A percentile compares a stretch with the other conserved stretches of the same genome.
Evolutionary conservation across 2,888 invertebrate genomes (phyloP).

Genomic region (Frankliniella fusca): DNA sequence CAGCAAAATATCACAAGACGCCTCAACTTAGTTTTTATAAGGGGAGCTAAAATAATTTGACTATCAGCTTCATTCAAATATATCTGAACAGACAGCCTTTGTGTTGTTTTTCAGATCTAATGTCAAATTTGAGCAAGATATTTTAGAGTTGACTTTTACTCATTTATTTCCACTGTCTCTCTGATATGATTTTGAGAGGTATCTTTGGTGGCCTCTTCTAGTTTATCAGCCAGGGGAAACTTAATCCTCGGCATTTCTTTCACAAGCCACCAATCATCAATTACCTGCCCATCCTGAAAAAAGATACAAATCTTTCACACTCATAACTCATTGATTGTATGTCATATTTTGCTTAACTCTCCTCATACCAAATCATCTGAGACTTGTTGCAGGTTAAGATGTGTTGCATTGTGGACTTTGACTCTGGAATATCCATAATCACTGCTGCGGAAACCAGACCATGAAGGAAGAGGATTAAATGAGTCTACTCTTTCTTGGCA

Average conservation of each 20-base stretch:
- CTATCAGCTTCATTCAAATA: not conserved
- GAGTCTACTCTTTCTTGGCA: conserved; percentile 79
- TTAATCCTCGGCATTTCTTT: conserved; percentile 38
- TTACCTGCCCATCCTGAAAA: conserved; percentile 40
- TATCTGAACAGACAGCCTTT: too few relatives aligned
- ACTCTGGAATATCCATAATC: conserved; percentile 93
- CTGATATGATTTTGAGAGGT: too few relatives aligned
- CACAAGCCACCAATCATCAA: conserved; percentile 41
- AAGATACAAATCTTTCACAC: conserved; percentile 22
- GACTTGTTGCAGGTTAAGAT: conserved; percentile 85
- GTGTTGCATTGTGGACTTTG: conserved; percentile 72
- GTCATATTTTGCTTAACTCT: not conserved
- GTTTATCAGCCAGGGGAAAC: not conserved
- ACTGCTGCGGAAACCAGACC: conserved; percentile 79
- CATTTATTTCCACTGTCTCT: not conserved
- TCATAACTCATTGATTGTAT: not conserved
- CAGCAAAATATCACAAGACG: not conserved
- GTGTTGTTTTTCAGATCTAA: too few relatives aligned
- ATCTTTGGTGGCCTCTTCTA: too few relatives aligned
- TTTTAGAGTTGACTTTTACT: not conserved
- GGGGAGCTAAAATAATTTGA: not conserved
- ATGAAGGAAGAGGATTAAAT: conserved; percentile 61
- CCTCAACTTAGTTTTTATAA: not conserved
- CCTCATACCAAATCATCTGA: conserved; percentile 41
- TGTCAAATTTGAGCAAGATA: too few relatives aligned